phyloP scores from a whole-genome alignment of 2,797 vertebrate species.

The Pangasius krempfi region DNA sequence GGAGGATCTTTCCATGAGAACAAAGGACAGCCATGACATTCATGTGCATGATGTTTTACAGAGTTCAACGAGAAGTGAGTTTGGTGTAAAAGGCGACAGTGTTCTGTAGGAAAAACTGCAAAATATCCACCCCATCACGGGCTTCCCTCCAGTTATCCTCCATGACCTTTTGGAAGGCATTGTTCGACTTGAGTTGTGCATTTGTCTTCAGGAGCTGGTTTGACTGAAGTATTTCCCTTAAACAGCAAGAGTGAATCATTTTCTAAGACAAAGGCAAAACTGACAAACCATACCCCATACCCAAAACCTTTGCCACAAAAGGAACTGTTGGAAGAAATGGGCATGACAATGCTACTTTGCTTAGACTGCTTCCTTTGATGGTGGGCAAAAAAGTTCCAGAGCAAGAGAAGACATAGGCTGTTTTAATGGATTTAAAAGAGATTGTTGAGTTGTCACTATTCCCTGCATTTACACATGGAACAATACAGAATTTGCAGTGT shows the following conservation, averaged over 20 bases:
- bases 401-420: not conserved
- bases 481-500: slow-evolving; percentile 23
- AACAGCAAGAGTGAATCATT: no score
- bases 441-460: slow-evolving; percentile 22
- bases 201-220: not conserved
- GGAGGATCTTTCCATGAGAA: no score
- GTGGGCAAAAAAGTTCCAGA: no score
- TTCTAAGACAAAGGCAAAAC: no score
- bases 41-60: no score
- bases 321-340: no score
- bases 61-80: no score
- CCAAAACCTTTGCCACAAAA: no score
- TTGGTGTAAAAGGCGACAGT: not conserved
- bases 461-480: slow-evolving; percentile 14
- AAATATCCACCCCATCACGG: not conserved
- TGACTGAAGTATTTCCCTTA: not conserved
- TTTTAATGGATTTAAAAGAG: slow-evolving; percentile 42
- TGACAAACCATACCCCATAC: no score
- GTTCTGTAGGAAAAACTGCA: not conserved
- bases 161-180: not conserved
- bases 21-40: no score
- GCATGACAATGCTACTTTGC: no score
- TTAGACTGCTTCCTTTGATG: no score
- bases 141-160: not conserved
- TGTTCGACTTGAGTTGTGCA: not conserved